Conservation (phyloP, 2,888 invertebrate genomes). For the Drosophila emarginata region DNA sequence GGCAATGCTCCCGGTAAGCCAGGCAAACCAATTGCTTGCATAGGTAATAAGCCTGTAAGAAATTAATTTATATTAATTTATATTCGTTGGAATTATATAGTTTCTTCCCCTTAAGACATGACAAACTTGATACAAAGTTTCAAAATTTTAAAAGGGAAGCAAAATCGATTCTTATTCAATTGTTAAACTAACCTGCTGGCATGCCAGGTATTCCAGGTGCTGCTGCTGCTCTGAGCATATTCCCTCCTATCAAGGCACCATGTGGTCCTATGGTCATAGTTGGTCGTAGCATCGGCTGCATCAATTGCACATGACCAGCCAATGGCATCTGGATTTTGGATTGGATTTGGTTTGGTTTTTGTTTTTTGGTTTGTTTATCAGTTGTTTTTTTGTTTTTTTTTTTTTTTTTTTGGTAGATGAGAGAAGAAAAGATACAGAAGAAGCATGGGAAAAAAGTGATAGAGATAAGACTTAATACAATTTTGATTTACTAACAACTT, state of each 20-base stretch:
- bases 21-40: slow-evolving; percentile 80
- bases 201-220: slow-evolving; percentile 79
- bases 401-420: slow-evolving; percentile 12
- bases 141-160: not conserved
- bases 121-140: too few relatives aligned
- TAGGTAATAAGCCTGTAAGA: slow-evolving; percentile 78
- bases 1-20: slow-evolving; percentile 66
- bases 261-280: slow-evolving; percentile 81
- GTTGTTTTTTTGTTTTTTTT: not conserved
- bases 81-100: too few relatives aligned
- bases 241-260: slow-evolving; percentile 79
- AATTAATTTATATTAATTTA: not conserved
- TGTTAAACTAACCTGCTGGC: slow-evolving; percentile 79
- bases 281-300: slow-evolving; percentile 82
- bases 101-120: too few relatives aligned
- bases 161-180: too few relatives aligned
- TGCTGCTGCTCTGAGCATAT: slow-evolving; percentile 75
- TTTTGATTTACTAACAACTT: slow-evolving; percentile 2
- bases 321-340: slow-evolving; percentile 66
- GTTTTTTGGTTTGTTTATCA: not conserved
- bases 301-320: slow-evolving; percentile 81
- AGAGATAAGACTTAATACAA: slow-evolving; percentile 17
- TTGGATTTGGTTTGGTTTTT: slow-evolving; percentile 16
- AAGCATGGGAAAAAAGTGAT: slow-evolving; percentile 61
- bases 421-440: slow-evolving; percentile 61